Conservation (phyloP, 1,140 invertebrate genomes). For the Philopotamus ludificatus region DNA sequence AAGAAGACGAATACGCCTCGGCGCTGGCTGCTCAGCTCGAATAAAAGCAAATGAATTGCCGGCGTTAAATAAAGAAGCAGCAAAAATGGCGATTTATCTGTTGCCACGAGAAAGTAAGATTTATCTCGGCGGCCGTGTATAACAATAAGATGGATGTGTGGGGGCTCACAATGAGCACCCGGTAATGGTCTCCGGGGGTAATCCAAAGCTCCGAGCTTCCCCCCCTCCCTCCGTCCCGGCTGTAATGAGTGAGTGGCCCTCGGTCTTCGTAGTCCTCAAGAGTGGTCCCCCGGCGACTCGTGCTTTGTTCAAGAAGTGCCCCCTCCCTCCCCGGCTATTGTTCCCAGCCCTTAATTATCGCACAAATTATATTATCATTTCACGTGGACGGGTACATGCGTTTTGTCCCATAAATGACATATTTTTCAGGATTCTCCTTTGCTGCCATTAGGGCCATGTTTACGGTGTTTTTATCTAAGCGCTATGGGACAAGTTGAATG, state of each 20-base stretch:
- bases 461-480: too few species aligned
- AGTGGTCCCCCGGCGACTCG: background rate
- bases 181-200: slow-evolving; percentile 5
- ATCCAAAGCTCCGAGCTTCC: too few species aligned
- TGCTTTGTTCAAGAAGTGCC: background rate
- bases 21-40: too few species aligned
- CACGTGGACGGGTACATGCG: too few species aligned
- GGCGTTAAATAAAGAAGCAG: slow-evolving; percentile 9
- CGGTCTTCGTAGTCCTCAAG: background rate
- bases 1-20: background rate
- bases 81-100: slow-evolving; percentile 1
- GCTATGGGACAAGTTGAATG: too few species aligned
- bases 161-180: slow-evolving; percentile 2
- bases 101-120: slow-evolving; percentile 10
- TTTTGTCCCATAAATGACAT: too few species aligned
- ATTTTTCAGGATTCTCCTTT: too few species aligned
- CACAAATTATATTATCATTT: background rate
- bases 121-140: background rate
- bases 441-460: too few species aligned
- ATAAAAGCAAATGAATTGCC: background rate
- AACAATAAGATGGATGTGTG: slow-evolving; percentile 11
- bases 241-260: slow-evolving; percentile 8
- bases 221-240: background rate
- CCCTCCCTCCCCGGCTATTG: background rate
- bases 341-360: background rate